These are phyloP conservation scores for Brachionus calyciflorus DNA, from an alignment of 1,140 invertebrate species.

Conservation along the genomic window DNA sequence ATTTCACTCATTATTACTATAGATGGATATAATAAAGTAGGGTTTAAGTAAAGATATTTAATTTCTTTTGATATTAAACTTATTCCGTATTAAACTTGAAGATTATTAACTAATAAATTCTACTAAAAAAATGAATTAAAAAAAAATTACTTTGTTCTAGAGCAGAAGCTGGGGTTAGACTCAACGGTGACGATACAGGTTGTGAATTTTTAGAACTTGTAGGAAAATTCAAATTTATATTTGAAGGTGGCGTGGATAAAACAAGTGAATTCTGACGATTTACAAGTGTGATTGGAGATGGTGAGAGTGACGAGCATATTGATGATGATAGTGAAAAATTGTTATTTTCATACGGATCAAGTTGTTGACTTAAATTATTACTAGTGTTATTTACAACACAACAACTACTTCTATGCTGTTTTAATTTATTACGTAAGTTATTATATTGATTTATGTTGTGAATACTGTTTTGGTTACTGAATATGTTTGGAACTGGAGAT, in stretches of 20 bases:
- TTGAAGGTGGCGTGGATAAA: conserved; percentile 29
- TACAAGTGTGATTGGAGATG: conserved; percentile 17
- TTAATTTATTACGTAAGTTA: conserved; percentile 22
- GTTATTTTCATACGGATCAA: neutral
- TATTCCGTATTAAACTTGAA: too few relatives aligned
- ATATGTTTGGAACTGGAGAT: neutral
- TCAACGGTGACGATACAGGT: neutral
- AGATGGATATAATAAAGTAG: too few relatives aligned
- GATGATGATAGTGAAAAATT: conserved; percentile 33
- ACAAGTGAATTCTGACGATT: neutral
- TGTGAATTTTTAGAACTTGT: neutral
- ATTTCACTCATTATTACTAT: too few relatives aligned
- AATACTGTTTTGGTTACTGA: neutral
- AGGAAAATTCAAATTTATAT: neutral
- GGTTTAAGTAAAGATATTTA: too few relatives aligned
- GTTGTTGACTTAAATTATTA: neutral
- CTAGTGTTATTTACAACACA: neutral
- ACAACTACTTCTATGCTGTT: conserved; percentile 23
- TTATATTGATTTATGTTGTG: conserved; percentile 18
- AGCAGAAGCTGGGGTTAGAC: neutral
- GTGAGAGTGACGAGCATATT: conserved; percentile 19
- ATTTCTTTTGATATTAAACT: too few relatives aligned
- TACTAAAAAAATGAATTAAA: too few relatives aligned
- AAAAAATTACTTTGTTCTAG: neutral
- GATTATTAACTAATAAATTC: too few relatives aligned